phyloP scores from a whole-genome alignment of 2,797 vertebrate genomes.

The Tapirus indicus region DNA sequence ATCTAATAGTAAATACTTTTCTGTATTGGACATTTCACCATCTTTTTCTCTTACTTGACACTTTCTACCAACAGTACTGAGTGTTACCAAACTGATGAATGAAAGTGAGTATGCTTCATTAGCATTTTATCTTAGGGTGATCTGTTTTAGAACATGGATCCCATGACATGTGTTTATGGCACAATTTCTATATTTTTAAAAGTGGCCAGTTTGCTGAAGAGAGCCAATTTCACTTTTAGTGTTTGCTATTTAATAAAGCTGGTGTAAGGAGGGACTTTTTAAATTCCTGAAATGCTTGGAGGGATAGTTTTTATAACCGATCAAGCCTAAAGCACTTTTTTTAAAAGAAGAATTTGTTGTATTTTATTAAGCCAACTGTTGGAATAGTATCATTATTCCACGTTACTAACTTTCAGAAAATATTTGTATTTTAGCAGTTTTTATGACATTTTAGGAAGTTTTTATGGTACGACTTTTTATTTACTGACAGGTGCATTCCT shows the following conservation, averaged over 20 bases:
- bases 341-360: background rate
- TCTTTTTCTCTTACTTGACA: background rate
- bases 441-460: background rate
- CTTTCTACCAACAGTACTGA: background rate
- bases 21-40: background rate
- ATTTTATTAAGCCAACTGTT: background rate
- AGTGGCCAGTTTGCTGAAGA: background rate
- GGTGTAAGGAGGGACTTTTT: background rate
- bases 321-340: background rate
- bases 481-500: constrained; percentile 94
- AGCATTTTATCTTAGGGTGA: background rate
- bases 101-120: background rate
- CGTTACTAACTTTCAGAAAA: background rate
- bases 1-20: background rate
- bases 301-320: background rate
- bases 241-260: background rate
- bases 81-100: background rate
- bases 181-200: background rate
- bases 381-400: background rate
- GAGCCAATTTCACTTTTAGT: background rate
- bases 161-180: background rate
- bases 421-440: background rate
- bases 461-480: constrained; percentile 56
- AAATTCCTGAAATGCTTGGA: background rate
- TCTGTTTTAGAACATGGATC: background rate